Percentiles rank a stretch among this genome's conserved stretches.
phyloP scores from a whole-genome alignment of 2,888 invertebrate species.

The Drosophila robusta region DNA sequence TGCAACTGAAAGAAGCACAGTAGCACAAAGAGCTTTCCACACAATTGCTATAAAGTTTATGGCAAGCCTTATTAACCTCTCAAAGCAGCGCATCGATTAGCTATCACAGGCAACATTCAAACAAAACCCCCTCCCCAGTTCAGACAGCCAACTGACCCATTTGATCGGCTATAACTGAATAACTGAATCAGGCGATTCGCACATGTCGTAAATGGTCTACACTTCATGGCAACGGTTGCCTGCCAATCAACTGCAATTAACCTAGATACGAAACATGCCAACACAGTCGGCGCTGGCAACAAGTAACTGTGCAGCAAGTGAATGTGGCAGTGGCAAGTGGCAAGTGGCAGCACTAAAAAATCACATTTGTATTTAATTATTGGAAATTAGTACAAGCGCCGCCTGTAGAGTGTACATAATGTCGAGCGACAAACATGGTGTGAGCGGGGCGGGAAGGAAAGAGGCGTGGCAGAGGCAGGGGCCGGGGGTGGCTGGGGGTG shows the following conservation, averaged over 20 bases:
- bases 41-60: background rate
- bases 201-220: conserved; percentile 33
- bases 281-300: conserved; percentile 44
- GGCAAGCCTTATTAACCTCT: background rate
- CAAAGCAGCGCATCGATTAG: conserved; percentile 34
- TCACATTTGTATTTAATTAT: conserved; percentile 69
- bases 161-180: conserved; percentile 40
- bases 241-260: conserved; percentile 67
- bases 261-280: conserved; percentile 45
- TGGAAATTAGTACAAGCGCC: conserved; percentile 57
- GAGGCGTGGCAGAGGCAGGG: too few species aligned
- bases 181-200: conserved; percentile 40
- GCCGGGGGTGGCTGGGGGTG: background rate
- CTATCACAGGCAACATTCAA: conserved; percentile 9
- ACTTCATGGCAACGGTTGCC: conserved; percentile 47
- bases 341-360: conserved; percentile 50
- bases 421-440: conserved; percentile 16
- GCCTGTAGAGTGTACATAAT: conserved; percentile 37
- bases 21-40: background rate
- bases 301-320: conserved; percentile 32
- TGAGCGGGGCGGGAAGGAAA: background rate
- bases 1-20: background rate
- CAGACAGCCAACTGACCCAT: conserved; percentile 36
- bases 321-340: conserved; percentile 21
- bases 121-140: background rate